Evolutionary conservation across 37 sponge, comb jelly and placozoan species (phyloP), one percentile per base, ranked within the genome.

Genomic region (Hexactinellida sp.): DNA sequence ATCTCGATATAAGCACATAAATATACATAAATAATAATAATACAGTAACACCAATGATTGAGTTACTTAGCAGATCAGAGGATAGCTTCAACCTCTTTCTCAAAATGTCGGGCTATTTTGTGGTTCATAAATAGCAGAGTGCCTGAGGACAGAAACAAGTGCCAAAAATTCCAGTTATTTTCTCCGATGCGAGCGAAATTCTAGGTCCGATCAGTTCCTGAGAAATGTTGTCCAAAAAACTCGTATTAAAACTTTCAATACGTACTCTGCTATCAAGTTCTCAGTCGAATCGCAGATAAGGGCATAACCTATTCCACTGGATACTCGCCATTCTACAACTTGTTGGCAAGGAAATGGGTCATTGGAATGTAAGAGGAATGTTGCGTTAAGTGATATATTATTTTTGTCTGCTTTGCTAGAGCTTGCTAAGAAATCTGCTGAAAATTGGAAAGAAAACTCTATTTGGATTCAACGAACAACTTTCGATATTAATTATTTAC

Each of bases 191-290:
- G 13, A 63, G 76, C 13, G 13, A 63, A 7, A 63, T 63, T 23
- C 13, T 63, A 21, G 76, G 76, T 23, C 32, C 76, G 3, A 23
- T 63, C 76, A 63, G 3, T n/a, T 63, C 76, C 76, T 63, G 76
- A 21, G 76, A 25, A 23, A 63, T 63, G 30, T 63, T 63, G 30
- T 63, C 76, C 30, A 63, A 7, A 28, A 63, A n/a, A 63, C 28
- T 3, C 76, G 76, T 32, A 63, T 63, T 23, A 63, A n/a, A 32
- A 63, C 76, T 10, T 63, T 23, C 5, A 63, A 7, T 7, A 63
- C 76, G 76, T 63, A 63, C 34, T 63, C 76, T 10, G 76, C 76
- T 63, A 63, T 63, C 30, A 63, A n/a, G 13, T 63, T 63, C 76
- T 63, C 76, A 63, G 25, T n/a, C 5, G 76, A 7, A 63, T 63